These are phyloP conservation scores for Linepithema humile DNA, from an alignment of 1,140 invertebrate genomes.

Conservation along the genomic window DNA sequence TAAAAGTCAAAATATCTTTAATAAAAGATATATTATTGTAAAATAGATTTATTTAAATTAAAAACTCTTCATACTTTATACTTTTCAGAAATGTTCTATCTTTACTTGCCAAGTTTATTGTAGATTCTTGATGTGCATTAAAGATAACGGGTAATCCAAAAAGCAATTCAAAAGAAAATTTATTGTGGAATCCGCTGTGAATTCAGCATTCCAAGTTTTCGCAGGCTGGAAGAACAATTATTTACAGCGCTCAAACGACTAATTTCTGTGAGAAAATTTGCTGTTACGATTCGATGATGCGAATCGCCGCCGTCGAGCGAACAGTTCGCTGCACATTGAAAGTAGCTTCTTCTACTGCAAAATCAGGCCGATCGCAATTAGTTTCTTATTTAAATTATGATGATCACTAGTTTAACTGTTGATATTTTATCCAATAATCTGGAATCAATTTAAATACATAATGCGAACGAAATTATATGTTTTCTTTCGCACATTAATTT, in stretches of 20 bases:
- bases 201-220: slow-evolving; percentile 20
- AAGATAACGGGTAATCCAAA: background rate
- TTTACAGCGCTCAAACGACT: background rate
- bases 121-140: background rate
- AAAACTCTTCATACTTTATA: background rate
- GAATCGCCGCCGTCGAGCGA: slow-evolving; percentile 16
- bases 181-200: slow-evolving; percentile 38
- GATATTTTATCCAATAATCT: background rate
- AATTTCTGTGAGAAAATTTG: slow-evolving; percentile 58
- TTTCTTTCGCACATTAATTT: background rate
- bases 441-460: slow-evolving; percentile 13
- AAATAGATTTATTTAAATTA: background rate
- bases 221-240: slow-evolving; percentile 25
- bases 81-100: background rate
- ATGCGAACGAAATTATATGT: background rate
- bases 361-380: slow-evolving; percentile 4
- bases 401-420: background rate
- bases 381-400: slow-evolving; percentile 4
- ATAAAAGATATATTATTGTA: too few relatives aligned
- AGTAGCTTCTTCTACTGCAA: slow-evolving; percentile 26
- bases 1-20: too few relatives aligned
- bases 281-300: slow-evolving; percentile 55
- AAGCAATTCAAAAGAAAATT: slow-evolving; percentile 23
- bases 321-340: slow-evolving; percentile 54
- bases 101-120: background rate